Evolutionary conservation across 2,888 invertebrate genomes (phyloP).

Genomic region (Mesoligia furuncula): DNA sequence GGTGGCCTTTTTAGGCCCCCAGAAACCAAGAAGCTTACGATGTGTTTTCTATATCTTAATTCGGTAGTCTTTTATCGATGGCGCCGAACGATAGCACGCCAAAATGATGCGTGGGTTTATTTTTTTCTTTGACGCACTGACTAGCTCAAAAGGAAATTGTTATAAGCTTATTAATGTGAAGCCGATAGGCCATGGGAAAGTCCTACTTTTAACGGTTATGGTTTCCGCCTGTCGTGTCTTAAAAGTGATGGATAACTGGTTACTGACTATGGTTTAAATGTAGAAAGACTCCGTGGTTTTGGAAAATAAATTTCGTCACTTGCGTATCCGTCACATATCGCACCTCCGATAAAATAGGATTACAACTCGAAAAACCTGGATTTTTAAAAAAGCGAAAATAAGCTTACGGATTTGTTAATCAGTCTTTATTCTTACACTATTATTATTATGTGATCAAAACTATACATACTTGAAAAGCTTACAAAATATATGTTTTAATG

Average conservation of each 20-base stretch:
- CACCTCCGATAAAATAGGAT: no score
- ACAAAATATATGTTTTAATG: no score
- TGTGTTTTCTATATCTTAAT: no score
- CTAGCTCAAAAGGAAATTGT: conserved; percentile 10
- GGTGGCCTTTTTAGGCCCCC: no score
- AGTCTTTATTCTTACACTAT: no score
- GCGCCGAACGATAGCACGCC: not conserved
- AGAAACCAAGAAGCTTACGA: no score
- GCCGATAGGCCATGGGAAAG: not conserved
- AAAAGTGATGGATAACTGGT: not conserved
- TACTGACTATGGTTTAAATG: not conserved
- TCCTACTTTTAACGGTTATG: not conserved
- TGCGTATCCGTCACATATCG: not conserved
- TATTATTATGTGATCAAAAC: no score
- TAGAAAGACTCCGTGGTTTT: not conserved
- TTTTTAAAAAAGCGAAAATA: no score
- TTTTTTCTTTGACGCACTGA: not conserved
- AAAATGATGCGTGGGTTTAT: not conserved
- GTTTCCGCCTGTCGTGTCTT: not conserved
- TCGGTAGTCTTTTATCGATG: not conserved
- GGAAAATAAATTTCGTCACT: not conserved
- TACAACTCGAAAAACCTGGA: no score
- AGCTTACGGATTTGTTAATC: no score
- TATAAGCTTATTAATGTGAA: not conserved
- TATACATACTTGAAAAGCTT: no score